phyloP scores from a whole-genome alignment of 2,888 invertebrate species.

The Apamea anceps region DNA sequence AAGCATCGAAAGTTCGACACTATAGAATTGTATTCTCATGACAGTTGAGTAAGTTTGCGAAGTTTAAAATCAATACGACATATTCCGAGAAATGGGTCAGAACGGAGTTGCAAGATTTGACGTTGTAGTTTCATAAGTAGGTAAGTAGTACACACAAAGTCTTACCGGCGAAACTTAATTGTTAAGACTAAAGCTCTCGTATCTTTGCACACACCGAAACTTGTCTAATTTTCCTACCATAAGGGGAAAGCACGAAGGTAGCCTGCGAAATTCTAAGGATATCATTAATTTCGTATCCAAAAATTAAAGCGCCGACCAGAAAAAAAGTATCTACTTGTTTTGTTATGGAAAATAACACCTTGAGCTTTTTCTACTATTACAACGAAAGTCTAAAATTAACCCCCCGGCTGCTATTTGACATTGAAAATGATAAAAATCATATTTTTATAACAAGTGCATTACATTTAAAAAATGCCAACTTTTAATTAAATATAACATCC shows the following conservation, averaged over 20 bases:
- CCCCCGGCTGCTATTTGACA: too few species aligned
- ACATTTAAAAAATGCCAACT: too few species aligned
- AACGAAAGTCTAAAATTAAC: too few species aligned
- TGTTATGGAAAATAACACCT: too few species aligned
- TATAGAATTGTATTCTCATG: conserved; percentile 37
- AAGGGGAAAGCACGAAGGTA: neutral
- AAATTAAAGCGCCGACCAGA: neutral
- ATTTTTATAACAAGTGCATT: too few species aligned
- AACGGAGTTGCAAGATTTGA: conserved; percentile 46
- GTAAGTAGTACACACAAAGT: conserved; percentile 24
- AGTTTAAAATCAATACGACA: conserved; percentile 57
- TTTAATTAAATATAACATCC: too few species aligned
- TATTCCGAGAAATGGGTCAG: conserved; percentile 51
- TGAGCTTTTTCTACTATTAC: too few species aligned
- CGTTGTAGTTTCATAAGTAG: conserved; percentile 32
- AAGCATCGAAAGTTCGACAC: conserved; percentile 29
- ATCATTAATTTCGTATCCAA: neutral
- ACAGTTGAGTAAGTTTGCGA: conserved; percentile 38
- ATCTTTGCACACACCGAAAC: conserved; percentile 5
- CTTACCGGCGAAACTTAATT: conserved; percentile 26
- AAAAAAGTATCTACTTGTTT: neutral
- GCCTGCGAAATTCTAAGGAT: neutral
- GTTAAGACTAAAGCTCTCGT: conserved; percentile 20
- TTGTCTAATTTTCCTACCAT: conserved; percentile 1
- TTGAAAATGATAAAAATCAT: too few species aligned